phyloP scores from a whole-genome alignment of 2,888 invertebrate genomes.

The Yponomeuta plumbellus region DNA sequence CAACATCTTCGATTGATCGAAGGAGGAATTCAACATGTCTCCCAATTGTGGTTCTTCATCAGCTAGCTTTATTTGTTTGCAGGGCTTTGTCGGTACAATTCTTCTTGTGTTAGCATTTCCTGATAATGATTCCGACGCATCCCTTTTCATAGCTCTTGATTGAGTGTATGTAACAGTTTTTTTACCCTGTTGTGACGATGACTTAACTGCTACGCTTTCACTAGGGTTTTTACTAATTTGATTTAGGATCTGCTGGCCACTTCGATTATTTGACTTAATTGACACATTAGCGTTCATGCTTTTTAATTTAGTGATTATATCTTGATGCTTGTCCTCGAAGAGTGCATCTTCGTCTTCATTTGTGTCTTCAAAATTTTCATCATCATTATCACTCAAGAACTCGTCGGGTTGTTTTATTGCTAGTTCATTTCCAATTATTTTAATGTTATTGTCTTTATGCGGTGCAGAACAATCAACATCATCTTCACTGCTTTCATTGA shows the following conservation, averaged over 20 bases:
- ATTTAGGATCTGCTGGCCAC: slow-evolving; percentile 28
- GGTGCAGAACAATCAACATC: not conserved
- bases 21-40: slow-evolving; percentile 27
- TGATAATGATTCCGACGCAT: slow-evolving; percentile 20
- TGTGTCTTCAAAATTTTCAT: slow-evolving; percentile 26
- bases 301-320: slow-evolving; percentile 34
- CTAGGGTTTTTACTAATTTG: slow-evolving; percentile 48
- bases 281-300: slow-evolving; percentile 21
- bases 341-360: slow-evolving; percentile 35
- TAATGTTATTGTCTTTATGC: not conserved
- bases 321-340: slow-evolving; percentile 39
- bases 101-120: slow-evolving; percentile 31
- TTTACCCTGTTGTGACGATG: slow-evolving; percentile 19
- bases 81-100: slow-evolving; percentile 37
- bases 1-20: slow-evolving; percentile 36
- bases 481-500: slow-evolving; percentile 7
- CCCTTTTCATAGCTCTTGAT: slow-evolving; percentile 10
- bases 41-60: slow-evolving; percentile 25
- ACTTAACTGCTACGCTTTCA: slow-evolving; percentile 41
- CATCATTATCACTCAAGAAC: slow-evolving; percentile 33
- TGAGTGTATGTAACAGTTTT: slow-evolving; percentile 12
- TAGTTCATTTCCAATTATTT: slow-evolving; percentile 5
- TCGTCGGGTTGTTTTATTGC: not conserved
- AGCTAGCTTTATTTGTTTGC: slow-evolving; percentile 28
- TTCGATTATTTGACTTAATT: slow-evolving; percentile 32